These are phyloP conservation scores for Gastrophryne carolinensis DNA, from an alignment of 2,797 vertebrate species.

Conservation along the genomic window DNA sequence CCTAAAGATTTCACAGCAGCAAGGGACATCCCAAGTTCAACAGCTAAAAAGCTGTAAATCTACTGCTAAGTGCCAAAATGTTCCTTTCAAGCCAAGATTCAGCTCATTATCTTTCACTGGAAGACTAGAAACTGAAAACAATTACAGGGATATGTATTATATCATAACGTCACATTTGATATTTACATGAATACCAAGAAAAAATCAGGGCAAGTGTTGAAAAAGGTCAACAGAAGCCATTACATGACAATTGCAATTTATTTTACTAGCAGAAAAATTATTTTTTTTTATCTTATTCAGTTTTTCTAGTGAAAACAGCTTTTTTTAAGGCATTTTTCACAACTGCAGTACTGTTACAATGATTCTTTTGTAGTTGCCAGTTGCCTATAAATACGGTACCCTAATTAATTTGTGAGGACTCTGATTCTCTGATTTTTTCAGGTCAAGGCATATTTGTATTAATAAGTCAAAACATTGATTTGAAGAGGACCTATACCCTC, in stretches of 20 bases:
- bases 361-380: too few species aligned
- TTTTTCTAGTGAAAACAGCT: too few species aligned
- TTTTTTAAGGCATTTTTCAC: too few species aligned
- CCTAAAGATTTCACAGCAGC: constrained; percentile 68
- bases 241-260: background rate
- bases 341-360: too few species aligned
- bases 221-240: constrained; percentile 20
- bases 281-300: too few species aligned
- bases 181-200: background rate
- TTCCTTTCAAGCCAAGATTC: constrained; percentile 54
- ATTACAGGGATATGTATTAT: constrained; percentile 17
- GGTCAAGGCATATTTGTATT: too few species aligned
- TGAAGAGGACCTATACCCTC: too few species aligned
- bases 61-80: constrained; percentile 59
- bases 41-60: constrained; percentile 57
- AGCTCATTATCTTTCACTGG: constrained; percentile 53
- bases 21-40: constrained; percentile 65
- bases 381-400: too few species aligned
- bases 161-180: constrained; percentile 21
- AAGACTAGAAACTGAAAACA: constrained; percentile 55
- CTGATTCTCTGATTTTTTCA: too few species aligned
- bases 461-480: too few species aligned
- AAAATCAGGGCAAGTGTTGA: background rate
- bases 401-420: too few species aligned
- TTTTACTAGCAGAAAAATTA: too few species aligned